Evolutionary conservation across 2,888 invertebrate species (phyloP).

Genomic region (Miltochrista miniata): DNA sequence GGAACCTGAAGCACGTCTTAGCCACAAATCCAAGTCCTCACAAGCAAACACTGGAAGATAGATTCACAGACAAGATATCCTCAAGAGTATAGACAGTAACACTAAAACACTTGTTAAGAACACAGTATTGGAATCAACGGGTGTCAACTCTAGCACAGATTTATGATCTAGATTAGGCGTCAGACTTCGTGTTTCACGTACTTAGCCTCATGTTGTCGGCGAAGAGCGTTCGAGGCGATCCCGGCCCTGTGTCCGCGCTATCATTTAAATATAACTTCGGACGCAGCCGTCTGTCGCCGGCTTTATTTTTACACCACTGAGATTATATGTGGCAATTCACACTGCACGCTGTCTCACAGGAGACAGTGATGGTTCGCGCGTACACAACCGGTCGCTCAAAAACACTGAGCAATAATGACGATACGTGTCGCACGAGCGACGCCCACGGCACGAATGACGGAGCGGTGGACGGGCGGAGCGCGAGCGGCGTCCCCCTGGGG

Average conservation of each 20-base stretch:
- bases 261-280: slow-evolving; percentile 82
- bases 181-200: slow-evolving; percentile 64
- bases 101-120: slow-evolving; percentile 30
- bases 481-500: slow-evolving; percentile 44
- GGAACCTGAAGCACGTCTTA: slow-evolving; percentile 43
- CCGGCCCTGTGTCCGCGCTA: slow-evolving; percentile 71
- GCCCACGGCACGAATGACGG: slow-evolving; percentile 65
- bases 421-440: slow-evolving; percentile 50
- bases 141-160: slow-evolving; percentile 45
- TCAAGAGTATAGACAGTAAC: too few species aligned
- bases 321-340: slow-evolving; percentile 63
- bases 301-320: slow-evolving; percentile 79
- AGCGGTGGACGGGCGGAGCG: slow-evolving; percentile 37
- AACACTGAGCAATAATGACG: slow-evolving; percentile 30
- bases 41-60: slow-evolving; percentile 29
- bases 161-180: slow-evolving; percentile 57
- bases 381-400: slow-evolving; percentile 28
- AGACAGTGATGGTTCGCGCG: slow-evolving; percentile 49
- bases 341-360: slow-evolving; percentile 63
- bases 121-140: slow-evolving; percentile 43
- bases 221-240: slow-evolving; percentile 64
- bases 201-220: slow-evolving; percentile 77
- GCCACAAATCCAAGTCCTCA: slow-evolving; percentile 19
- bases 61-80: slow-evolving; percentile 30
- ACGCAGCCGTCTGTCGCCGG: slow-evolving; percentile 77